phyloP scores from a whole-genome alignment of 2,113 vertebrate genomes.

The Chrysochloris asiatica region DNA sequence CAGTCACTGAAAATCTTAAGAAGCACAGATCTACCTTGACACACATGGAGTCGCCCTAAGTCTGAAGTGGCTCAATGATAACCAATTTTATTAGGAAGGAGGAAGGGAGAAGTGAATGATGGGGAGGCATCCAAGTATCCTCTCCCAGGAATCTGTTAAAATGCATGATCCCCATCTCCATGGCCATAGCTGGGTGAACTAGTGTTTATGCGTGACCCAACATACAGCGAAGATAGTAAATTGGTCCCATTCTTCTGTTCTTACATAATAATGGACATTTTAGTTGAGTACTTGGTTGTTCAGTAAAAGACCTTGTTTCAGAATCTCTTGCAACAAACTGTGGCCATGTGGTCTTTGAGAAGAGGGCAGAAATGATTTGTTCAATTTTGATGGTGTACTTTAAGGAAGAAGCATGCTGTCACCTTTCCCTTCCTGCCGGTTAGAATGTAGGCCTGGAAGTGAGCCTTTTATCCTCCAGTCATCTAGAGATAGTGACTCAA shows the following conservation, averaged over 20 bases:
- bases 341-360: background rate
- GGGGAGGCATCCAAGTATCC: background rate
- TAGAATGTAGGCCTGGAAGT: background rate
- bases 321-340: background rate
- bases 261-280: background rate
- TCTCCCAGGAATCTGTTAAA: background rate
- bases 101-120: background rate
- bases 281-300: background rate
- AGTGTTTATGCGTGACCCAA: background rate
- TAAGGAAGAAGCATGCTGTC: background rate
- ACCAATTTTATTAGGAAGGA: background rate
- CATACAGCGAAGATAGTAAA: background rate
- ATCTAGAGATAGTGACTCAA: background rate
- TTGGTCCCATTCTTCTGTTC: background rate
- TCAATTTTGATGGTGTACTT: background rate
- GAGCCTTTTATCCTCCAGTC: too few relatives aligned
- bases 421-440: background rate
- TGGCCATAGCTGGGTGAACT: background rate
- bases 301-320: background rate
- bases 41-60: background rate
- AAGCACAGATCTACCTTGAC: too few relatives aligned
- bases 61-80: background rate
- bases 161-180: background rate
- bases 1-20: too few relatives aligned
- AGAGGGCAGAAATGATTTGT: background rate